Evolutionary conservation across 53 echinoderm and acorn worm species (phyloP).

Genomic region (Mesocentrotus franciscanus): DNA sequence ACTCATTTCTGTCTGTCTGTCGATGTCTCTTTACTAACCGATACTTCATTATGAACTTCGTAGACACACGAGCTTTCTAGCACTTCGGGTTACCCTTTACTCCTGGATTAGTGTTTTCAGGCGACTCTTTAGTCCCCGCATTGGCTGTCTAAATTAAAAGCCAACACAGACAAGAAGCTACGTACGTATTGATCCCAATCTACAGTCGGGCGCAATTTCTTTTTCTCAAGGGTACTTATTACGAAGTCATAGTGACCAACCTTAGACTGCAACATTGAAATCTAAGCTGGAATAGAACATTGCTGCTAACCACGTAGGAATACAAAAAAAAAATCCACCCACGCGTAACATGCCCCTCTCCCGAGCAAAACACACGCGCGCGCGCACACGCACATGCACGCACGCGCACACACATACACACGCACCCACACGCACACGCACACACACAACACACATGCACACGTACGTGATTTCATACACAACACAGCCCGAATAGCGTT

Average conservation of each 20-base stretch:
- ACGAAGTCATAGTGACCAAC: too few relatives aligned
- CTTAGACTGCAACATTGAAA: too few relatives aligned
- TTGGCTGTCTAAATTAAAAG: not conserved
- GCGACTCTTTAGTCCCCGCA: not conserved
- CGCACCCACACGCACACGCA: not conserved
- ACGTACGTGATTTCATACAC: not conserved
- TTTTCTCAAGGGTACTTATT: not conserved
- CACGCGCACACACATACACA: not conserved
- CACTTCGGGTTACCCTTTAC: constrained; percentile 18
- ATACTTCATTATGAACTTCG: not conserved
- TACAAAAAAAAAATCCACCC: not conserved
- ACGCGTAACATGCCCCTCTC: not conserved
- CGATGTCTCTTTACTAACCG: not conserved
- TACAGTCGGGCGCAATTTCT: not conserved
- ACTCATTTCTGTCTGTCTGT: not conserved
- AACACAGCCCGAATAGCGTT: too few relatives aligned
- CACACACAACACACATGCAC: not conserved
- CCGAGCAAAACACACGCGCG: not conserved
- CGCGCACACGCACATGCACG: not conserved
- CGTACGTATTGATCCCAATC: not conserved
- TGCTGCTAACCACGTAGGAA: too few relatives aligned
- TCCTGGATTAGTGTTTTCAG: not conserved
- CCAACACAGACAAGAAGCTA: not conserved
- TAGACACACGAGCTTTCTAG: not conserved
- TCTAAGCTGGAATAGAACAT: too few relatives aligned